Conservation (phyloP, 1,140 invertebrate genomes). For the Drosophila biarmipes region DNA sequence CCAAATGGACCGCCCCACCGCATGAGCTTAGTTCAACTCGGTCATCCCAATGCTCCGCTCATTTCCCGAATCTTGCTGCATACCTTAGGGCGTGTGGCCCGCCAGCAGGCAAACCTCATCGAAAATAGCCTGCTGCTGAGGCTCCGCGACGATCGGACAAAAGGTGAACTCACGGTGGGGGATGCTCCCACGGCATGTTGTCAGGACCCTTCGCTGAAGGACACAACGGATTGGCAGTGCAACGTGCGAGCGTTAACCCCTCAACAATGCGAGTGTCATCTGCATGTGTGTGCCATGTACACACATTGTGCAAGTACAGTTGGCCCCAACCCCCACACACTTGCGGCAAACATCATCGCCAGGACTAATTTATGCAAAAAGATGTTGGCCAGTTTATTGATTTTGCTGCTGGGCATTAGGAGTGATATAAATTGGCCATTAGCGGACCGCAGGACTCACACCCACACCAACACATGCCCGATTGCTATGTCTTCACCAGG, state of each 20-base stretch:
- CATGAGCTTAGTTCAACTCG: too few species aligned
- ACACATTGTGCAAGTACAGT: slow-evolving; percentile 64
- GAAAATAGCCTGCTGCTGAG: neutral
- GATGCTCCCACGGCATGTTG: neutral
- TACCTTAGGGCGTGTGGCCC: neutral
- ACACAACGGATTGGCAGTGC: slow-evolving; percentile 16
- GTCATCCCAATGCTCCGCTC: neutral
- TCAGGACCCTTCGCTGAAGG: slow-evolving; percentile 9
- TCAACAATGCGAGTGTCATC: slow-evolving; percentile 14
- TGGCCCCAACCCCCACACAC: slow-evolving; percentile 26
- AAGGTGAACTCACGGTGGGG: neutral
- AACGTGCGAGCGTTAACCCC: slow-evolving; percentile 48
- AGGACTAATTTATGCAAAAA: slow-evolving; percentile 52
- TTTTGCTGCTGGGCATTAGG: slow-evolving; percentile 66
- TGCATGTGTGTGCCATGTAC: slow-evolving; percentile 4
- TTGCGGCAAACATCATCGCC: slow-evolving; percentile 23
- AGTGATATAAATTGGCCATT: slow-evolving; percentile 79
- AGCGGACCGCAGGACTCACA: slow-evolving; percentile 48
- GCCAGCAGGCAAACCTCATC: neutral
- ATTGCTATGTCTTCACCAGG: slow-evolving; percentile 46
- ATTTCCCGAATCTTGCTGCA: neutral
- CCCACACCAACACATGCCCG: slow-evolving; percentile 20
- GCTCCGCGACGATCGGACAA: neutral
- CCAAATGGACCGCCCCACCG: too few species aligned
- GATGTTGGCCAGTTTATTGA: slow-evolving; percentile 72